Percentiles rank a stretch among this genome's conserved stretches.
phyloP scores from a whole-genome alignment of 2,888 invertebrate genomes.

The Caenorhabditis sulstoni region DNA sequence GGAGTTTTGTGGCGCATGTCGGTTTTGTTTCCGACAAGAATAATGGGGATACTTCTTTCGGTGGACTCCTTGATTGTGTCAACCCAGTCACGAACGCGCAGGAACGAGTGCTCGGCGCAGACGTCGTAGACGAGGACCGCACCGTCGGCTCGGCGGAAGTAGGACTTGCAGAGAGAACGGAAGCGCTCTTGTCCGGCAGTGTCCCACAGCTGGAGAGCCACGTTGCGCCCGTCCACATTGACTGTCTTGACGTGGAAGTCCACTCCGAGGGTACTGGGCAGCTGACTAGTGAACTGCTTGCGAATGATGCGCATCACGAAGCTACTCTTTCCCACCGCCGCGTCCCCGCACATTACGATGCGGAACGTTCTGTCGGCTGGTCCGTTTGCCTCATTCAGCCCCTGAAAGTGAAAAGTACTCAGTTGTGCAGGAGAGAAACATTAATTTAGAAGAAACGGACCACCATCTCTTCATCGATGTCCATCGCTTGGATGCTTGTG shows the following conservation, averaged over 20 bases:
- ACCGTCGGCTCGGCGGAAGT: constrained; percentile 85
- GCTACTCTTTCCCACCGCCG: constrained; percentile 85
- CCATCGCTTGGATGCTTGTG: constrained; percentile 38
- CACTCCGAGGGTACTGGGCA: constrained; percentile 84
- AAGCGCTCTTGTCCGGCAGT: constrained; percentile 85
- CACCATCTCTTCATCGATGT: constrained; percentile 20
- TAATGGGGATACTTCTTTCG: constrained; percentile 83
- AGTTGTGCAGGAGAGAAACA: not conserved
- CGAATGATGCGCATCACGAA: constrained; percentile 84
- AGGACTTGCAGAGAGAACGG: constrained; percentile 84
- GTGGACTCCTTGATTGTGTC: constrained; percentile 84
- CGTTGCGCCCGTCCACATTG: constrained; percentile 83
- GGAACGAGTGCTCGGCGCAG: constrained; percentile 84
- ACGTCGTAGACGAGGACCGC: constrained; percentile 85
- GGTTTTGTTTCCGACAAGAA: constrained; percentile 84
- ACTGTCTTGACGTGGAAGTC: constrained; percentile 84
- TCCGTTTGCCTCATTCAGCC: constrained; percentile 67
- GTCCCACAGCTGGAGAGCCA: constrained; percentile 84
- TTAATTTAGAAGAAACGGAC: not conserved
- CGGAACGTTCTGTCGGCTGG: constrained; percentile 84
- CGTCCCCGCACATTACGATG: constrained; percentile 84
- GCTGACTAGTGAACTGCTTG: constrained; percentile 83
- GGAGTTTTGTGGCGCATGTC: constrained; percentile 82
- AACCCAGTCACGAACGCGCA: constrained; percentile 84
- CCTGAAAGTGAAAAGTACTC: constrained; percentile 45